Conservation (phyloP, 2,888 invertebrate genomes). For the Trichacis sp. region DNA sequence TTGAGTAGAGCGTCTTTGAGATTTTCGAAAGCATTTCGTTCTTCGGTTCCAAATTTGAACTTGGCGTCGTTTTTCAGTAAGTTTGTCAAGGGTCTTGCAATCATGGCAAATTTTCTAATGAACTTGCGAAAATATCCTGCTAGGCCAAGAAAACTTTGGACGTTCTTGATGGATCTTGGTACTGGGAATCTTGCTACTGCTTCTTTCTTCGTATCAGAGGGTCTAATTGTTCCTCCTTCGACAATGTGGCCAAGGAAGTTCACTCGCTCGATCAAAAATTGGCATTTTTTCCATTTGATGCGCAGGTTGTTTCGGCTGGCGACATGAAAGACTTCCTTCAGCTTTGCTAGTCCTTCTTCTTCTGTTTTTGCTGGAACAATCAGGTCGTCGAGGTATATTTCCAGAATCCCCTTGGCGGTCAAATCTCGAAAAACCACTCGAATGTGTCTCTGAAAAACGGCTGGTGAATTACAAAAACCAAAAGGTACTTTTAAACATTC, state of each 20-base stretch:
- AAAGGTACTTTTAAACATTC: conserved; percentile 47
- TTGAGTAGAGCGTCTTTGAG: no score
- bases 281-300: conserved; percentile 45
- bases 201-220: no score
- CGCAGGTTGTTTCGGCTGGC: conserved; percentile 33
- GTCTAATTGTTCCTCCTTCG: conserved; percentile 14
- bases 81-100: no score
- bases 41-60: no score
- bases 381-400: conserved; percentile 42
- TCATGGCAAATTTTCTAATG: no score
- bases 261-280: conserved; percentile 30
- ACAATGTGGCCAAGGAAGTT: conserved; percentile 42
- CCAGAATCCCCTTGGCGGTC: no score
- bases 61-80: no score
- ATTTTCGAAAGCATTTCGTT: no score
- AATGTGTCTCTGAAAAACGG: conserved; percentile 42
- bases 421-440: conserved; percentile 37
- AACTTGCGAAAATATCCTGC: no score
- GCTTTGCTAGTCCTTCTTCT: conserved; percentile 17
- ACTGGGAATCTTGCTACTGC: no score
- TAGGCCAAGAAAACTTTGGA: no score
- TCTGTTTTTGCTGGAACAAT: conserved; percentile 31
- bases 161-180: no score
- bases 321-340: conserved; percentile 30
- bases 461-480: conserved; percentile 45